These are phyloP conservation scores for Platyscapa corneri DNA, from an alignment of 1,140 invertebrate genomes.

Conservation along the genomic window DNA sequence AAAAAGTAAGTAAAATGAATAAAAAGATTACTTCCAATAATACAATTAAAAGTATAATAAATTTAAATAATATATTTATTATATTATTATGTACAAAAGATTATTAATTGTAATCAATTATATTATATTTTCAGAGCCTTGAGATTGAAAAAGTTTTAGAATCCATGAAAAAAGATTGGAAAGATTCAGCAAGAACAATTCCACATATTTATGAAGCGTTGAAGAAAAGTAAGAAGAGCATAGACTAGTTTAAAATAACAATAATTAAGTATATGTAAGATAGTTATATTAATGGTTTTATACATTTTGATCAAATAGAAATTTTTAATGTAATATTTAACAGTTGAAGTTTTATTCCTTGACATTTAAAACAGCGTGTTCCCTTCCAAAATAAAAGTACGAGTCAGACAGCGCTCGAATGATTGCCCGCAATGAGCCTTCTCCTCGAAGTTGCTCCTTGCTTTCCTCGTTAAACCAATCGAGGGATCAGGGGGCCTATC, in stretches of 20 bases:
- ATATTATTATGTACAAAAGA: not conserved
- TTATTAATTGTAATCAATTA: not conserved
- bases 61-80: not conserved
- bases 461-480: too few relatives aligned
- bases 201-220: slow-evolving; percentile 46
- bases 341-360: not conserved
- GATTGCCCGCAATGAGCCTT: too few relatives aligned
- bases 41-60: not conserved
- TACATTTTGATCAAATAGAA: slow-evolving; percentile 17
- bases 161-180: slow-evolving; percentile 16
- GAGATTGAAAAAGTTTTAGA: slow-evolving; percentile 21
- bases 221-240: slow-evolving; percentile 31
- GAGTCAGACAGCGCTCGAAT: too few relatives aligned
- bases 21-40: not conserved
- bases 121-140: not conserved
- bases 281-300: slow-evolving; percentile 35
- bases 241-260: slow-evolving; percentile 7
- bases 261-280: slow-evolving; percentile 46
- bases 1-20: slow-evolving; percentile 33
- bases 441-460: too few relatives aligned
- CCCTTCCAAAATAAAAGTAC: too few relatives aligned
- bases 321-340: not conserved
- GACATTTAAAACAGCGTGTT: not conserved
- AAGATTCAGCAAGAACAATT: slow-evolving; percentile 20
- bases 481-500: not conserved